phyloP scores from a whole-genome alignment of 2,113 vertebrate species.

The Anser brachyrhynchus region DNA sequence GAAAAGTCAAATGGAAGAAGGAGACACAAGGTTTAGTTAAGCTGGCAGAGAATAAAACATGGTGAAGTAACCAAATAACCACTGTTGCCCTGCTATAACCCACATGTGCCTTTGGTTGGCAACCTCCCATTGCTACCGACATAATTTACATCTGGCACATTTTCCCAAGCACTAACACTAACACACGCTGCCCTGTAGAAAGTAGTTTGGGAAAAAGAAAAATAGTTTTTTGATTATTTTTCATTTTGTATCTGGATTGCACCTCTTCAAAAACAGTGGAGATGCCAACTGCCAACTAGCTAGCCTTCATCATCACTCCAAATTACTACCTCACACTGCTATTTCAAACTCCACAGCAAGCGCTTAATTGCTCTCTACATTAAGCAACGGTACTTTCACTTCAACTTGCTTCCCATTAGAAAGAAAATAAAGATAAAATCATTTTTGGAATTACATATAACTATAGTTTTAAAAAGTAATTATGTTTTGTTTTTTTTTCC shows the following conservation, averaged over 20 bases:
- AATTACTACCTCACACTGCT: neutral
- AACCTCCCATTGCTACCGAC: neutral
- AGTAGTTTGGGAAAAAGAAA: neutral
- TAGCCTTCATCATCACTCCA: neutral
- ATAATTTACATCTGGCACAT: neutral
- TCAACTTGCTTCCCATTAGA: neutral
- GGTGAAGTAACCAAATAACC: neutral
- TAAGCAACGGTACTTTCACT: neutral
- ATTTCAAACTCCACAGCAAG: neutral
- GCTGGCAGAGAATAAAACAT: neutral
- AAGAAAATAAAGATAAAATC: neutral
- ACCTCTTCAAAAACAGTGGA: neutral
- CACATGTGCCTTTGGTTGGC: rapidly evolving
- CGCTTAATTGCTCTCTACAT: neutral
- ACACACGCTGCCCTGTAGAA: neutral
- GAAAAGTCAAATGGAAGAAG: neutral
- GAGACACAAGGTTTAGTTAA: neutral
- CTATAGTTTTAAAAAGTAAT: neutral
- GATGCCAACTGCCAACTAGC: neutral
- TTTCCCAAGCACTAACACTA: neutral
- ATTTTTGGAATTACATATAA: neutral
- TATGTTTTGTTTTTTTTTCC: neutral
- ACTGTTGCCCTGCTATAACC: neutral
- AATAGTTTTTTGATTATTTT: neutral
- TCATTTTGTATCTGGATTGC: neutral